Evolutionary conservation across 2,888 invertebrate genomes (phyloP).

Genomic region (Melipona bicolor): DNA sequence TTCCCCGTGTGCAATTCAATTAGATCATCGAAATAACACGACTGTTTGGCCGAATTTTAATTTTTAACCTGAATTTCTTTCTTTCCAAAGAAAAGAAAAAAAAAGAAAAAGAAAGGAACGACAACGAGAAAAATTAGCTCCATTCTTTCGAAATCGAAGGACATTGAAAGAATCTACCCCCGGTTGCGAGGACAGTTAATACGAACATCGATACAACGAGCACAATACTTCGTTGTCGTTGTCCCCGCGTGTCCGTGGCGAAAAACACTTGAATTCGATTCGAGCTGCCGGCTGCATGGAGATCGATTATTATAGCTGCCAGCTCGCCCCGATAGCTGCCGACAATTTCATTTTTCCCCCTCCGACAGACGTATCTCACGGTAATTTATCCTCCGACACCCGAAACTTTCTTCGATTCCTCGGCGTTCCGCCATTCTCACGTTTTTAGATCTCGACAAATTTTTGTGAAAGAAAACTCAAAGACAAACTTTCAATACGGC

Average conservation of each 20-base stretch:
- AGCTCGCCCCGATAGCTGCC: conserved; percentile 59
- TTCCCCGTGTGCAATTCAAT: neutral
- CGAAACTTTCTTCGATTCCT: neutral
- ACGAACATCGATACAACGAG: conserved; percentile 24
- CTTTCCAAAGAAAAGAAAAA: too few species aligned
- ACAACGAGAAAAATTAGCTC: neutral
- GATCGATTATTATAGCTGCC: conserved; percentile 64
- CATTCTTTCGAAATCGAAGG: neutral
- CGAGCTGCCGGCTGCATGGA: conserved; percentile 35
- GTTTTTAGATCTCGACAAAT: too few species aligned
- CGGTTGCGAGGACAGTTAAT: conserved; percentile 26
- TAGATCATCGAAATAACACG: neutral
- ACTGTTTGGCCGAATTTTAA: neutral
- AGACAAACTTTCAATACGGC: too few species aligned
- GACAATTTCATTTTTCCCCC: conserved; percentile 65
- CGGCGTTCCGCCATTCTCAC: neutral
- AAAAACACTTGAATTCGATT: conserved; percentile 46
- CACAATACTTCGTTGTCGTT: conserved; percentile 44
- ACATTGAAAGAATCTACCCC: neutral
- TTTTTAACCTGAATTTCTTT: neutral
- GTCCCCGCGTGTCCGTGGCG: conserved; percentile 27
- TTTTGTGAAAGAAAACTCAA: too few species aligned
- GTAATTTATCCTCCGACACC: neutral
- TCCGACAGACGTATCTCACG: conserved; percentile 1
- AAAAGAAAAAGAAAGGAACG: too few species aligned